Percentiles rank a stretch among this genome's conserved stretches.
phyloP scores from a whole-genome alignment of 2,888 invertebrate species.

The Prosopocoilus inquinatus region DNA sequence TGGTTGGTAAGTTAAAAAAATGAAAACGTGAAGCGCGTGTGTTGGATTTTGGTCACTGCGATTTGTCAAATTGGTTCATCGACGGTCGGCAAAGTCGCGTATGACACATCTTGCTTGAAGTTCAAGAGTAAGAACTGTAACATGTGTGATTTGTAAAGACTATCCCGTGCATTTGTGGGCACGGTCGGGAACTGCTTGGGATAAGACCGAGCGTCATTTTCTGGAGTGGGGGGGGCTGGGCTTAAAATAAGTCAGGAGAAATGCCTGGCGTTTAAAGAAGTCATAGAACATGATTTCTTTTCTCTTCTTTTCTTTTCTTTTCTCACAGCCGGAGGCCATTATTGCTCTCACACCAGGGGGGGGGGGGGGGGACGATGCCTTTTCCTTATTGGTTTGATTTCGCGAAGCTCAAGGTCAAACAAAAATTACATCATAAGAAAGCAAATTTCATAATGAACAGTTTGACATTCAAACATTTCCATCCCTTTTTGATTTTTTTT shows the following conservation, averaged over 20 bases:
- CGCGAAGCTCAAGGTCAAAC: too few relatives aligned
- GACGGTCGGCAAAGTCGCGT: background rate
- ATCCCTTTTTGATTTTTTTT: too few relatives aligned
- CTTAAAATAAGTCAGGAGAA: constrained; percentile 42
- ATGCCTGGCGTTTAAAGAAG: constrained; percentile 27
- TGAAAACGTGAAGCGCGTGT: too few relatives aligned
- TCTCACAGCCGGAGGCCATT: too few relatives aligned
- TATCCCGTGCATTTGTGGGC: constrained; percentile 16
- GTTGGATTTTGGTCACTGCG: constrained; percentile 6
- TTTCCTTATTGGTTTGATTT: too few relatives aligned
- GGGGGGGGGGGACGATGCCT: too few relatives aligned
- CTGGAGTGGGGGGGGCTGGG: constrained; percentile 30
- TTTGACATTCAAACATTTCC: too few relatives aligned
- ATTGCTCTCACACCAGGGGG: background rate
- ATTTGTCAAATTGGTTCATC: background rate
- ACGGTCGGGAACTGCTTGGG: constrained; percentile 16
- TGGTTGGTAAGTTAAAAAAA: too few relatives aligned
- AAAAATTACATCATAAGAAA: too few relatives aligned
- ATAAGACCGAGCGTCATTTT: background rate
- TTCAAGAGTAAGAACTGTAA: constrained; percentile 9
- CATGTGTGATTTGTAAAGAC: constrained; percentile 5
- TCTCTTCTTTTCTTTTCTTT: background rate
- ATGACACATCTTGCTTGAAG: constrained; percentile 2
- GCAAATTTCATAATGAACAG: too few relatives aligned
- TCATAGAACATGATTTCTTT: background rate